Percentiles rank a stretch among this genome's conserved stretches.
Evolutionary conservation across 2,113 vertebrate genomes (phyloP).

Genomic region (Podarcis muralis): DNA sequence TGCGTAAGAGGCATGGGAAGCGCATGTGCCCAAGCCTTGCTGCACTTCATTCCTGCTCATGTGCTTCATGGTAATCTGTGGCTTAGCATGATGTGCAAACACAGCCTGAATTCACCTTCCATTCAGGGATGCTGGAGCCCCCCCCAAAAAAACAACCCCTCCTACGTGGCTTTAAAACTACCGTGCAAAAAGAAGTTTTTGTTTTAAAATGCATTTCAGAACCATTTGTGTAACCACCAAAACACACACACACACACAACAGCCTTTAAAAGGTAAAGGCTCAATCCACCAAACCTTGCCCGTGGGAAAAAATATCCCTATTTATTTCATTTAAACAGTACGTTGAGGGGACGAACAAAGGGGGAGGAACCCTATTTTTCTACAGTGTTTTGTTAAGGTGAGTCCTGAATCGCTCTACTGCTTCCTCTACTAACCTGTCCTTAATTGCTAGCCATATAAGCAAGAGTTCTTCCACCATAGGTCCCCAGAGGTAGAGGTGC

Average conservation of each 20-base stretch:
- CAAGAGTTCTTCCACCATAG: too few species aligned
- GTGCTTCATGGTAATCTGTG: too few species aligned
- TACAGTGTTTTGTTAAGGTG: neutral
- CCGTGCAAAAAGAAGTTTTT: constrained; percentile 36
- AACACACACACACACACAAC: constrained; percentile 44
- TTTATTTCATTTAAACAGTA: neutral
- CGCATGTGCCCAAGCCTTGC: too few species aligned
- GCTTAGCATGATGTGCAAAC: too few species aligned
- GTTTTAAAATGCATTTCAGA: constrained; percentile 37
- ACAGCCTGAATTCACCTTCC: constrained; percentile 16
- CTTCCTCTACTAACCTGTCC: neutral
- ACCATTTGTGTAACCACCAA: constrained; percentile 33
- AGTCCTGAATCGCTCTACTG: neutral
- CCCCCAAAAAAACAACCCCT: constrained; percentile 21
- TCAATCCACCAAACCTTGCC: constrained; percentile 37
- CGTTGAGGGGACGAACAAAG: neutral
- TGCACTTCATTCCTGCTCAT: too few species aligned
- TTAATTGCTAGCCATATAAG: neutral
- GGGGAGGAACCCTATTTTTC: neutral
- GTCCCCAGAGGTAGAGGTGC: too few species aligned
- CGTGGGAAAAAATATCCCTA: neutral
- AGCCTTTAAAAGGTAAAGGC: constrained; percentile 17
- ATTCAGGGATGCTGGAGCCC: constrained; percentile 41
- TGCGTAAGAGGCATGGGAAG: too few species aligned
- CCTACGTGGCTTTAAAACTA: constrained; percentile 30